A percentile compares a stretch with the other conserved stretches of the same genome.
phyloP scores from a whole-genome alignment of 1,140 invertebrate species.

The Zaprionus taronus region DNA sequence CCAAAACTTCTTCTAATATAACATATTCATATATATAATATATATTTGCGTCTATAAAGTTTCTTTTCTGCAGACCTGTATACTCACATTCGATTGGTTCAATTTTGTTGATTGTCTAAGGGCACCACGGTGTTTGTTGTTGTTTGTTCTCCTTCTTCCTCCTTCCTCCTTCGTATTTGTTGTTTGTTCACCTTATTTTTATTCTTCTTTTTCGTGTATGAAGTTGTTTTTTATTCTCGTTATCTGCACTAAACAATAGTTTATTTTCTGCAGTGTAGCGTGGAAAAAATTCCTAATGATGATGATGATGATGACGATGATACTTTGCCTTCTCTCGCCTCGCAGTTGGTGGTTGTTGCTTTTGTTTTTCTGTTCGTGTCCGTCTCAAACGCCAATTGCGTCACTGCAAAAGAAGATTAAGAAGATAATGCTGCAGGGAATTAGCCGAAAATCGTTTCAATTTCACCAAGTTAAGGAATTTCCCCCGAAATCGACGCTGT shows the following conservation, averaged over 20 bases:
- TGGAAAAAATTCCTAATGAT: not conserved
- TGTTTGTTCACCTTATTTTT: not conserved
- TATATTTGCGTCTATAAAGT: too few species aligned
- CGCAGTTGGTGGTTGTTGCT: not conserved
- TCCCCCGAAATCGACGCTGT: not conserved
- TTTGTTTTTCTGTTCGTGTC: not conserved
- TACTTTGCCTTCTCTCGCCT: not conserved
- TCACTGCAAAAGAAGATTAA: slow-evolving; percentile 8
- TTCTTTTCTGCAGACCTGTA: too few species aligned
- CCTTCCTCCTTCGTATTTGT: not conserved
- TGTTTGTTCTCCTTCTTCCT: not conserved
- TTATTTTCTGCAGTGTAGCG: not conserved
- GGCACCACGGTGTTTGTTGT: slow-evolving; percentile 60
- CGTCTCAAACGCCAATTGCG: slow-evolving; percentile 8
- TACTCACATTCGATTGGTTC: slow-evolving; percentile 56
- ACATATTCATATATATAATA: too few species aligned
- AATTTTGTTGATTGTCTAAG: slow-evolving; percentile 62
- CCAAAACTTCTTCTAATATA: too few species aligned
- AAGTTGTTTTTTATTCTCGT: not conserved
- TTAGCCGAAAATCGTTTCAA: not conserved
- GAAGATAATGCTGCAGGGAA: slow-evolving; percentile 2
- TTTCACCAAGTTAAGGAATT: slow-evolving; percentile 6
- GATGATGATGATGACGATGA: slow-evolving; percentile 3
- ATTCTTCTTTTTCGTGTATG: not conserved
- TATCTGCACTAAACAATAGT: slow-evolving; percentile 5